These are phyloP conservation scores for Falco punctatus DNA, from an alignment of 2,113 vertebrate genomes.

Conservation along the genomic window DNA sequence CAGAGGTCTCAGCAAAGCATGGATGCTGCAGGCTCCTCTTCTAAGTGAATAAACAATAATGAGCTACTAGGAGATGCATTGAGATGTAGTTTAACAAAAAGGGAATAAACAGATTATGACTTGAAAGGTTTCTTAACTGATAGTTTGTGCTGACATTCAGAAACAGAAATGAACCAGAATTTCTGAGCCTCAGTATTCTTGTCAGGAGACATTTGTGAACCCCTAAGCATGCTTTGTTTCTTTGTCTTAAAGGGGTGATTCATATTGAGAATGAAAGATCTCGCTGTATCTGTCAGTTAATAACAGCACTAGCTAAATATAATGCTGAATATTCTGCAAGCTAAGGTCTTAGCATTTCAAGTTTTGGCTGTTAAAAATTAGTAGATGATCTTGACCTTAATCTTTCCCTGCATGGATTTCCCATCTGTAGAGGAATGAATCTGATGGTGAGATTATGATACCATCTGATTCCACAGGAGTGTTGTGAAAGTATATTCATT, in stretches of 20 bases:
- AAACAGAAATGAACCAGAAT: background rate
- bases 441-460: background rate
- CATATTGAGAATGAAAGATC: background rate
- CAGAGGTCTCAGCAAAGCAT: background rate
- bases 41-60: background rate
- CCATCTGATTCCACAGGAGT: background rate
- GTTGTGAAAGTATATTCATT: background rate
- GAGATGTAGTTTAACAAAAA: background rate
- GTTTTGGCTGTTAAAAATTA: slow-evolving; percentile 8
- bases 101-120: background rate
- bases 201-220: background rate
- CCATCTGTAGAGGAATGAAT: background rate
- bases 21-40: background rate
- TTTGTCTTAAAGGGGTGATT: background rate
- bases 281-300: background rate
- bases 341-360: background rate
- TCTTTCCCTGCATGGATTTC: background rate
- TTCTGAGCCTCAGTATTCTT: background rate
- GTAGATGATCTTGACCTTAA: background rate
- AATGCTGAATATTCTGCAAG: background rate
- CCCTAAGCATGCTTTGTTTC: background rate
- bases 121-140: background rate
- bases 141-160: background rate
- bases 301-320: background rate
- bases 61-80: background rate